Percentiles rank a stretch among this genome's conserved stretches.
Conservation (phyloP, 2,888 invertebrate genomes). For the Tenthredo scrophulariae region DNA sequence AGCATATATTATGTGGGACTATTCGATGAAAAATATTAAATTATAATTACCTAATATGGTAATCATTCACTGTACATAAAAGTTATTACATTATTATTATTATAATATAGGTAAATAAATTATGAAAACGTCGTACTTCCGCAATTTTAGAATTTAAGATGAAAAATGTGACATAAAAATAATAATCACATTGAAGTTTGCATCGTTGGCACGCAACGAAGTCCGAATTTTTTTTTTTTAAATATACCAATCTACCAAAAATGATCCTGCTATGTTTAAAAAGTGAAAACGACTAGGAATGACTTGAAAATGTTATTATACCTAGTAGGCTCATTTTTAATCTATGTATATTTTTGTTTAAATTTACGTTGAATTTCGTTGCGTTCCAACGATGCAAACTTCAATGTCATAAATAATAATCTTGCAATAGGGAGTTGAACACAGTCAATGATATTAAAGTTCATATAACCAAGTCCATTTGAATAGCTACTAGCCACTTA, state of each 20-base stretch:
- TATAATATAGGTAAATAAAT: slow-evolving; percentile 34
- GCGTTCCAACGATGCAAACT: too few relatives aligned
- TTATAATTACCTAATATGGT: slow-evolving; percentile 41
- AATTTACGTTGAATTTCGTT: too few relatives aligned
- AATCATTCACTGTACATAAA: slow-evolving; percentile 53
- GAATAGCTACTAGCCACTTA: slow-evolving; percentile 23
- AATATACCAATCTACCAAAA: too few relatives aligned
- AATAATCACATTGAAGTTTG: too few relatives aligned
- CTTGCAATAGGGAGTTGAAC: slow-evolving; percentile 36
- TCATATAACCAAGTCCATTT: slow-evolving; percentile 50
- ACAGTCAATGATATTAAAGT: slow-evolving; percentile 46
- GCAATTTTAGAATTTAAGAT: slow-evolving; percentile 52
- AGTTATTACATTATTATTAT: slow-evolving; percentile 51
- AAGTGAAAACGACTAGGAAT: too few relatives aligned
- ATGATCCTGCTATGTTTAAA: too few relatives aligned
- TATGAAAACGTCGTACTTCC: slow-evolving; percentile 52
- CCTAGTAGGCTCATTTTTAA: too few relatives aligned
- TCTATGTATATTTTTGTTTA: too few relatives aligned
- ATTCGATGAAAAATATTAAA: slow-evolving; percentile 6
- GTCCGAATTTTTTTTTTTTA: too few relatives aligned
- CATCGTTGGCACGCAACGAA: too few relatives aligned
- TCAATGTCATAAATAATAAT: slow-evolving; percentile 32
- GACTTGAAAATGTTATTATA: too few relatives aligned
- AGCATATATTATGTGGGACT: neutral
- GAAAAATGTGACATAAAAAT: slow-evolving; percentile 44